Evolutionary conservation across 37 sponge, comb jelly and placozoan species (phyloP), one percentile per base, ranked within the genome.

Genomic region (Lycopodina hypogea): DNA sequence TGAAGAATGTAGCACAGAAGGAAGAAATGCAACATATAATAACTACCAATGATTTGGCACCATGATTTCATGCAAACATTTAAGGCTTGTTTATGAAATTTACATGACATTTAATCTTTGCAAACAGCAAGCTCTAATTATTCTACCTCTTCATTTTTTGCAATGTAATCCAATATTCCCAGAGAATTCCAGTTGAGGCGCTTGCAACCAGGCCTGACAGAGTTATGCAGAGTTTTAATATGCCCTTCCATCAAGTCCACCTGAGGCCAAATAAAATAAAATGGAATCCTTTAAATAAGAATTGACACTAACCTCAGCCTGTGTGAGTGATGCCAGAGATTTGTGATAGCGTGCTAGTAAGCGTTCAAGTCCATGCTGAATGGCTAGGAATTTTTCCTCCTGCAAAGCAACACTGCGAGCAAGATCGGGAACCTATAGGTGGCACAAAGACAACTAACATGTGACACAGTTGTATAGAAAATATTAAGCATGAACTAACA

Each of bases 181-280:
- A 99, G 89, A 1, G 95, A 91, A 76, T 94, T 99, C 99, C 99
- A 99, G 88, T 99, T 99, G 81, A 96, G 89, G n/a, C 97, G 74
- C 82, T 96, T 96, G 58, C 70, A 83, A 17, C 99, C 99, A 60
- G 99, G 95, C 42, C 82, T 86, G 56, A 99, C 72, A 14, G 76
- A 86, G 41, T 90, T 59, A 68, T 92, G 94, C 72, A 99, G 84
- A 18, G 81, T 74, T 84, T 80, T 86, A 51, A 96, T 78, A 63
- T 96, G 95, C 33, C 89, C 99, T 18, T 87, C 90, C 60, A 98
- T 64, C 68, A 98, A 79, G 56, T 94, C 81, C 67, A 76, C 64
- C 93, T 96, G 62, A 24, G 50, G 32, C 55, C 0, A 51, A 24
- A 41, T 24, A 39, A 52, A 77, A 62, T 48, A 17, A 79, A 58